These are phyloP conservation scores for Phylloscopus trochilus DNA, from an alignment of 2,113 vertebrate genomes.

Conservation along the genomic window DNA sequence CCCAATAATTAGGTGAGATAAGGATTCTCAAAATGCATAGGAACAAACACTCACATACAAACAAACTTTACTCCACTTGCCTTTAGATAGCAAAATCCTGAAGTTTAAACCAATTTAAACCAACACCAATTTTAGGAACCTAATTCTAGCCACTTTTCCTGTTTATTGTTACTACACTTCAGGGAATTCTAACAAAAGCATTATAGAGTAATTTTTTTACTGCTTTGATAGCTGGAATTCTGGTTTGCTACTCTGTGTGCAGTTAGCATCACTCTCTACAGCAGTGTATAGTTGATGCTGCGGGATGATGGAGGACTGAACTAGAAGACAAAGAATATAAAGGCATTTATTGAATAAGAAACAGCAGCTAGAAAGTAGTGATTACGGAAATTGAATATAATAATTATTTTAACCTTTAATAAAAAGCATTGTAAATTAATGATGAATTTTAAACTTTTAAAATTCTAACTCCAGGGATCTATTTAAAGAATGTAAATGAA, in stretches of 20 bases:
- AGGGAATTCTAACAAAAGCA: neutral
- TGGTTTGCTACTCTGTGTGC: neutral
- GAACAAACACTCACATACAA: neutral
- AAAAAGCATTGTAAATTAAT: neutral
- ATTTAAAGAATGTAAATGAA: neutral
- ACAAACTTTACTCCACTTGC: neutral
- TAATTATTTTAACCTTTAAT: neutral
- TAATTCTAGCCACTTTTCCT: neutral
- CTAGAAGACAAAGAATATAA: neutral
- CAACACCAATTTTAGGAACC: neutral
- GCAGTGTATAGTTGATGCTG: neutral
- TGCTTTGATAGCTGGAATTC: neutral
- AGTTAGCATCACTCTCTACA: neutral
- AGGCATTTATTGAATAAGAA: neutral
- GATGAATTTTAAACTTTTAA: neutral
- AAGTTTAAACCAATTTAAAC: neutral
- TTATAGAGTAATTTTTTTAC: neutral
- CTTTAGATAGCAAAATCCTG: neutral
- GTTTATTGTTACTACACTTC: neutral
- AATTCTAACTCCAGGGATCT: neutral
- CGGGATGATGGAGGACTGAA: neutral
- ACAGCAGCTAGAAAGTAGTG: neutral
- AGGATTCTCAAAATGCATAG: neutral
- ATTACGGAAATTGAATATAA: neutral
- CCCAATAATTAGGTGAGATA: neutral